A percentile compares a stretch with the other conserved stretches of the same genome.
These are phyloP conservation scores for Halesus radiatus DNA, from an alignment of 1,140 invertebrate species.

Conservation along the genomic window DNA sequence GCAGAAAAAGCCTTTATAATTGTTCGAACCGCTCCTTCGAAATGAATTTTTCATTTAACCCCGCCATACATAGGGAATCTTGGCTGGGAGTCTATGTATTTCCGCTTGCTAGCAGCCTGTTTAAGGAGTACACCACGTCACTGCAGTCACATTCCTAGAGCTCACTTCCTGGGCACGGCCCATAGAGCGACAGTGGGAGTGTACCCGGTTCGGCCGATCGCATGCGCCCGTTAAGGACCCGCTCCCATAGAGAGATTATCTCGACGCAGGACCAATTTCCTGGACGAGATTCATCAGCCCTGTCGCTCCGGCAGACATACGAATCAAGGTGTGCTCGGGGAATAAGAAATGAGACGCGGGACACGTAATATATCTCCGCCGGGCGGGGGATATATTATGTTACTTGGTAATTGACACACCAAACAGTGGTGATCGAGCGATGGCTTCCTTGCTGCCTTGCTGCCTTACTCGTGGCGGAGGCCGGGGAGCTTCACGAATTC, in stretches of 20 bases:
- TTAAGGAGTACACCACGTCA: slow-evolving; percentile 1
- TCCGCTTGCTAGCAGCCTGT: background rate
- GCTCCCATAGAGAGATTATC: slow-evolving; percentile 20
- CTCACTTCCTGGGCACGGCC: slow-evolving; percentile 47
- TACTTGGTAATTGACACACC: background rate
- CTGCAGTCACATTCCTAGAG: slow-evolving; percentile 45
- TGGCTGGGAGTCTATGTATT: too few relatives aligned
- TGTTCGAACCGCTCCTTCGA: too few relatives aligned
- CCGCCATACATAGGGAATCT: too few relatives aligned
- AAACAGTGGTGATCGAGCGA: background rate
- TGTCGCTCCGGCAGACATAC: background rate
- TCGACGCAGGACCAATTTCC: slow-evolving; percentile 28
- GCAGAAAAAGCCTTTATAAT: too few relatives aligned
- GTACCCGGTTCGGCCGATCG: background rate
- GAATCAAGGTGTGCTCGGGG: slow-evolving; percentile 26
- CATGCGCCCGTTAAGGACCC: slow-evolving; percentile 24
- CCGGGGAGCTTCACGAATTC: too few relatives aligned
- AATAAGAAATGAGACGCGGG: slow-evolving; percentile 18
- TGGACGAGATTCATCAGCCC: slow-evolving; percentile 17
- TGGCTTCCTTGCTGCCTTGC: too few relatives aligned
- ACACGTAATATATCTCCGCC: background rate
- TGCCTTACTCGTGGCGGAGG: too few relatives aligned
- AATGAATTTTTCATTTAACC: too few relatives aligned
- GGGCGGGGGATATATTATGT: background rate
- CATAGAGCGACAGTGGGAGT: slow-evolving; percentile 31